phyloP scores from a whole-genome alignment of 2,113 vertebrate genomes.

The Anolis sagrei region DNA sequence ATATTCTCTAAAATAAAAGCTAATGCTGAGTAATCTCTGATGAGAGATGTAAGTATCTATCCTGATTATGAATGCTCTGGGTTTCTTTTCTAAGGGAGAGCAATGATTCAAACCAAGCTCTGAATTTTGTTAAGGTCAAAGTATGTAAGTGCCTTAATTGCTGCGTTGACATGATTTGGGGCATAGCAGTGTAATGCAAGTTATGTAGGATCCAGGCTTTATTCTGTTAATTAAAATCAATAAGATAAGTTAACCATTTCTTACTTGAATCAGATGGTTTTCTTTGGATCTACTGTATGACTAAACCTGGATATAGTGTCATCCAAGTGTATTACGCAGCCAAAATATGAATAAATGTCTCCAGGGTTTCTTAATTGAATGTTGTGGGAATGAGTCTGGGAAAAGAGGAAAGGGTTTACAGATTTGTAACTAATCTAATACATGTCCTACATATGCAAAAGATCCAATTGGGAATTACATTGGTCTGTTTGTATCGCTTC shows the following conservation, averaged over 20 bases:
- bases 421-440: neutral
- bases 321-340: neutral
- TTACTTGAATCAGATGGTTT: neutral
- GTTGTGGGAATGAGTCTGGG: neutral
- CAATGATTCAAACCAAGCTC: neutral
- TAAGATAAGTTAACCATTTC: neutral
- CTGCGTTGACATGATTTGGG: neutral
- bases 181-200: neutral
- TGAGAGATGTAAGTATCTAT: neutral
- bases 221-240: neutral
- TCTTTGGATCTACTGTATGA: neutral
- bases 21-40: neutral
- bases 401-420: neutral
- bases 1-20: neutral
- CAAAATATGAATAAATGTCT: neutral
- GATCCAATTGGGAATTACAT: conserved; percentile 12
- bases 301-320: neutral
- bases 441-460: neutral
- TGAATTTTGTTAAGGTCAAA: neutral
- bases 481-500: neutral
- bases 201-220: neutral
- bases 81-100: neutral
- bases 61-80: neutral
- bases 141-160: neutral
- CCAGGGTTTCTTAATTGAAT: neutral